phyloP scores from a whole-genome alignment of 92 coral and sea anemone species.

The Epizoanthus rinbou region DNA sequence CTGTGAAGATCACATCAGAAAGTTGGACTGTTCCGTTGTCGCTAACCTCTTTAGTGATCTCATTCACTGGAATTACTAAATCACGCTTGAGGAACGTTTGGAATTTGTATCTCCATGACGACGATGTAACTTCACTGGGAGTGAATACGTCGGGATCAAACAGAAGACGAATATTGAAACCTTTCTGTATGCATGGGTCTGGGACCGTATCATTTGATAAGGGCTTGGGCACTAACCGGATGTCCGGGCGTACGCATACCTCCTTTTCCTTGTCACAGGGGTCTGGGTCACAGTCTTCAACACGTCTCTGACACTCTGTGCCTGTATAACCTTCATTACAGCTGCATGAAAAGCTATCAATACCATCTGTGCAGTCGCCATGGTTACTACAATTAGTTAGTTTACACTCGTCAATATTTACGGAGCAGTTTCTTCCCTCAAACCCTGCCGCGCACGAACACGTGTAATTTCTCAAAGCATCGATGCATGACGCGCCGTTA shows the following conservation, averaged over 20 bases:
- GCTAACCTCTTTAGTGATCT: slow-evolving; percentile 26
- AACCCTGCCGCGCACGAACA: slow-evolving; percentile 74
- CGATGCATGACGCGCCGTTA: slow-evolving; percentile 51
- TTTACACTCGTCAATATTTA: slow-evolving; percentile 76
- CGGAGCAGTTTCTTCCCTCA: slow-evolving; percentile 61
- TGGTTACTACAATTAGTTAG: slow-evolving; percentile 24
- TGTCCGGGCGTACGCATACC: slow-evolving; percentile 57
- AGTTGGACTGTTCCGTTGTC: slow-evolving; percentile 7
- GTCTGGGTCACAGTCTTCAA: slow-evolving; percentile 52
- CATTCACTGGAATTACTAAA: slow-evolving; percentile 20
- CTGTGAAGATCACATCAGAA: slow-evolving; percentile 25
- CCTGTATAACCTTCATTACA: slow-evolving; percentile 74
- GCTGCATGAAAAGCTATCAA: slow-evolving; percentile 67
- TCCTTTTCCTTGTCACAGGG: slow-evolving; percentile 45
- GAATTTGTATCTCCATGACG: slow-evolving; percentile 53
- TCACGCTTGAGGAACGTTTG: slow-evolving; percentile 28
- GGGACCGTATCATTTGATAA: not conserved
- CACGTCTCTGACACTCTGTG: slow-evolving; percentile 68
- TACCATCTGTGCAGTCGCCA: slow-evolving; percentile 71
- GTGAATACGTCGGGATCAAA: slow-evolving; percentile 38
- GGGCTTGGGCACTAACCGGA: not conserved
- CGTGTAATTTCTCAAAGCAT: slow-evolving; percentile 39
- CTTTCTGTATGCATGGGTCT: slow-evolving; percentile 39
- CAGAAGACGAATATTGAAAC: slow-evolving; percentile 40
- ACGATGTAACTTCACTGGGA: slow-evolving; percentile 26